A percentile compares a stretch with the other conserved stretches of the same genome.
Conservation (phyloP, 1,140 invertebrate species). For the Drosophila mojavensis region DNA sequence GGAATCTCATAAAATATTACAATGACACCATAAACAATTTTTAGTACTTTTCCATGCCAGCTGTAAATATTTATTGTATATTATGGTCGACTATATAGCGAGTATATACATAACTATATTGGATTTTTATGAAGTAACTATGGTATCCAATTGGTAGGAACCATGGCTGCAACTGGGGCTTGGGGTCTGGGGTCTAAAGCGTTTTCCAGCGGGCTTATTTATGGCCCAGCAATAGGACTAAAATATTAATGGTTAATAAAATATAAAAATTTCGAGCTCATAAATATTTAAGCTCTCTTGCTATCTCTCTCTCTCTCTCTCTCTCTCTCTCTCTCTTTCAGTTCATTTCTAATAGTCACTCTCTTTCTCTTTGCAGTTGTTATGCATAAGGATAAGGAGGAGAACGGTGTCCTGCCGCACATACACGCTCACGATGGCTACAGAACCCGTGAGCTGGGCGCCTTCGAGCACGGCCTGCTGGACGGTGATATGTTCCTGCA, state of each 20-base stretch:
- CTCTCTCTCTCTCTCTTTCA: conserved; percentile 1
- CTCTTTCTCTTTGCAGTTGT: conserved; percentile 89
- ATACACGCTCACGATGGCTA: conserved; percentile 86
- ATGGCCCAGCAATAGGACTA: conserved; percentile 48
- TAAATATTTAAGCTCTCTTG: conserved; percentile 48
- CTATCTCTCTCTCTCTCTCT: conserved; percentile 1
- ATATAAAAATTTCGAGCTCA: conserved; percentile 52
- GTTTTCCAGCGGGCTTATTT: conserved; percentile 67
- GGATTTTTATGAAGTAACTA: conserved; percentile 81
- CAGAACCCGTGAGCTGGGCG: conserved; percentile 91
- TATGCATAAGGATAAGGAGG: conserved; percentile 96
- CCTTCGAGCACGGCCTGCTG: conserved; percentile 94
- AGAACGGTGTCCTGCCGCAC: conserved; percentile 86
- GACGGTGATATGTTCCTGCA: conserved; percentile 98
- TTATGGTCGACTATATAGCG: conserved; percentile 18
- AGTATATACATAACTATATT: conserved; percentile 54
- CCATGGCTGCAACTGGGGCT: background rate
- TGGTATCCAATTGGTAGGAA: conserved; percentile 46
- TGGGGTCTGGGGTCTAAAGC: conserved; percentile 45
- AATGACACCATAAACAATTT: conserved; percentile 83
- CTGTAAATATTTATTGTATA: conserved; percentile 79
- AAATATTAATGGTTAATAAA: conserved; percentile 78
- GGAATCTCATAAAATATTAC: conserved; percentile 76
- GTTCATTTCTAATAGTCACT: conserved; percentile 3
- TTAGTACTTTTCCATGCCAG: conserved; percentile 75